Conservation (phyloP, 2,888 invertebrate genomes). For the Diarsia dahlii region DNA sequence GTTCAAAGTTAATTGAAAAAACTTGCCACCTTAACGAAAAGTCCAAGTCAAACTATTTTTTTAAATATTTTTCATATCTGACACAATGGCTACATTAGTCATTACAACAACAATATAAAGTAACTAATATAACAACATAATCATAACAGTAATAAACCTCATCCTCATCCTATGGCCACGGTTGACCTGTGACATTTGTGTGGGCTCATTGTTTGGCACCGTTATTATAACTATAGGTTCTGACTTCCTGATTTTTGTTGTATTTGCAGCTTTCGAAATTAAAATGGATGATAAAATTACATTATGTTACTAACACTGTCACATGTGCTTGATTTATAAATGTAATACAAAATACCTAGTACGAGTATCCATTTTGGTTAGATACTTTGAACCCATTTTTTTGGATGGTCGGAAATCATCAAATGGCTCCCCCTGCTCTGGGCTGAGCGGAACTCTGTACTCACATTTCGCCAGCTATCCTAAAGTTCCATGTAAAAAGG, state of each 20-base stretch:
- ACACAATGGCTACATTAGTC: no score
- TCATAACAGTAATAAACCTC: background rate
- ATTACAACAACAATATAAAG: background rate
- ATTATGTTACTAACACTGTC: background rate
- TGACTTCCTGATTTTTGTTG: conserved; percentile 53
- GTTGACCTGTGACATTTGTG: conserved; percentile 24
- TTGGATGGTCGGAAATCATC: no score
- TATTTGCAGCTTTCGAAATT: conserved; percentile 41
- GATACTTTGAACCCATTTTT: background rate
- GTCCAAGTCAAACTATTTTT: no score
- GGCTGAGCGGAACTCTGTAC: background rate
- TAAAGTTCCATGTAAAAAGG: background rate
- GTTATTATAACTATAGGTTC: background rate
- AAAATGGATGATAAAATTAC: background rate
- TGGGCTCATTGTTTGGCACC: conserved; percentile 35
- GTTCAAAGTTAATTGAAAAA: no score
- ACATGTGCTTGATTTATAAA: background rate
- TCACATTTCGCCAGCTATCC: background rate
- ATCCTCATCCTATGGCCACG: conserved; percentile 20
- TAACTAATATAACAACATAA: background rate
- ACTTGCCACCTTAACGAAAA: no score
- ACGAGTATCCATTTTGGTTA: background rate
- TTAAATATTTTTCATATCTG: no score
- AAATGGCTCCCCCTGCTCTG: no score
- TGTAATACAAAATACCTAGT: background rate